Base-by-base conservation (phyloP, 2,113 vertebrate species). In the Melierax canorus region DNA sequence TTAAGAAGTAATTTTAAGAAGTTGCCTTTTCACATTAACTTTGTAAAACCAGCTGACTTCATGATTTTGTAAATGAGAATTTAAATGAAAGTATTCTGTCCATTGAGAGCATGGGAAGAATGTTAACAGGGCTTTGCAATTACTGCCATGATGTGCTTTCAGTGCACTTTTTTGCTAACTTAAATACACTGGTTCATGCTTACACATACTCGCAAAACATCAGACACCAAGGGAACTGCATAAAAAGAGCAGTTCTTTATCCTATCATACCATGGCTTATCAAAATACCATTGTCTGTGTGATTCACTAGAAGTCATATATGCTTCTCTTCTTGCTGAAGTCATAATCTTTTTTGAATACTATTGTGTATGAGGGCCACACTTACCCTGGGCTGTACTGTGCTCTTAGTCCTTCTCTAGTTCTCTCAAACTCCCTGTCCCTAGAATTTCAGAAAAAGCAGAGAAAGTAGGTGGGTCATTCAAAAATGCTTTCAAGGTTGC, bases 1-100 rank as follows among this genome's bases (percentile, higher is more conserved):
- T 92, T 94, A 88, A 94, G 96, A 96, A 95, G 81, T 94, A 92
- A 97, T 97, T 97, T 93, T 90, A 88, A 81, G 82, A 92, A 93
- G 85, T 78, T 95, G 41, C 14, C 24, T 90, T 92, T 93, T 76
- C 84, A 94, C 68, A 95, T 96, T 94, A 94, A 89, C 88, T 95
- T 94, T 92, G 39, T 39, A 79, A 85, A 94, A 86, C 45, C n/a
- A 81, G 77, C 90, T 97, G 94, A 97, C 77, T 91, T 92, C 0
- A 5, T 78, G 84, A 94, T 64, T 96, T 97, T 94, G 41, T 75
- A 96, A 86, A 94, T 89, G 60, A 78, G 67, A 90, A 48, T 91
- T 94, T 88, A 97, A 95, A 97, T 95, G 34, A 95, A 93, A 88
- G 32, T 80, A 32, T 78, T 94, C 59, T 89, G 53, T 50, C 93